A percentile compares a stretch with the other conserved stretches of the same genome.
These are phyloP conservation scores for Calliphora vomitoria DNA, from an alignment of 2,888 invertebrate species.

Conservation along the genomic window DNA sequence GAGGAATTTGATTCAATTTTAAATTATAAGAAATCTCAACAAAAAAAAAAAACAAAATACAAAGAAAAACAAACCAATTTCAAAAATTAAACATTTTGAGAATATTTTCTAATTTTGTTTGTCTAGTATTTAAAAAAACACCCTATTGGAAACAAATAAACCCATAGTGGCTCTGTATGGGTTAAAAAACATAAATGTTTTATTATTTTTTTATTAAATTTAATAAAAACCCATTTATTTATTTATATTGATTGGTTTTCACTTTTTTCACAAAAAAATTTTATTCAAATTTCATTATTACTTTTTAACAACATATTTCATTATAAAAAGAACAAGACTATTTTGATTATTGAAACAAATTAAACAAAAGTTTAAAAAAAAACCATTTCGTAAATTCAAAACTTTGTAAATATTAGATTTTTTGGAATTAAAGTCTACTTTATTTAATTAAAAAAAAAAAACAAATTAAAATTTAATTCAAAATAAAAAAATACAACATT, in stretches of 20 bases:
- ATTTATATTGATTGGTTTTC: neutral
- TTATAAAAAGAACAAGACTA: slow-evolving; percentile 41
- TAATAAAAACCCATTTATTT: neutral
- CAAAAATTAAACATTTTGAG: slow-evolving; percentile 2
- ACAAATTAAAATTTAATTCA: slow-evolving; percentile 53
- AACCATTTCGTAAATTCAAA: slow-evolving; percentile 37
- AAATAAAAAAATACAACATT: slow-evolving; percentile 57
- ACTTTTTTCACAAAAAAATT: neutral
- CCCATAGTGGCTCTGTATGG: slow-evolving; percentile 31
- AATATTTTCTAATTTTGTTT: neutral
- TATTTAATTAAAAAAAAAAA: slow-evolving; percentile 64
- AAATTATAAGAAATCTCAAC: slow-evolving; percentile 74
- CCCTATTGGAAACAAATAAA: neutral
- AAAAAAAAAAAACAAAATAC: slow-evolving; percentile 73
- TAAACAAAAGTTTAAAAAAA: slow-evolving; percentile 25
- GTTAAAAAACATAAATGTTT: neutral
- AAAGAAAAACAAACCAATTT: slow-evolving; percentile 22
- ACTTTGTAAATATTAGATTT: slow-evolving; percentile 68
- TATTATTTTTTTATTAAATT: neutral
- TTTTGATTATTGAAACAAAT: slow-evolving; percentile 49
- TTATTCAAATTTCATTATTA: slow-evolving; percentile 31
- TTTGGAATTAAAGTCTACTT: slow-evolving; percentile 66
- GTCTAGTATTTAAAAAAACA: neutral
- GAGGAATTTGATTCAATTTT: slow-evolving; percentile 85
- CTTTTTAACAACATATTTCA: slow-evolving; percentile 2